A percentile compares a stretch with the other conserved stretches of the same genome.
These are phyloP conservation scores for Mus caroli DNA, from an alignment of 2,797 vertebrate species.

Conservation along the genomic window DNA sequence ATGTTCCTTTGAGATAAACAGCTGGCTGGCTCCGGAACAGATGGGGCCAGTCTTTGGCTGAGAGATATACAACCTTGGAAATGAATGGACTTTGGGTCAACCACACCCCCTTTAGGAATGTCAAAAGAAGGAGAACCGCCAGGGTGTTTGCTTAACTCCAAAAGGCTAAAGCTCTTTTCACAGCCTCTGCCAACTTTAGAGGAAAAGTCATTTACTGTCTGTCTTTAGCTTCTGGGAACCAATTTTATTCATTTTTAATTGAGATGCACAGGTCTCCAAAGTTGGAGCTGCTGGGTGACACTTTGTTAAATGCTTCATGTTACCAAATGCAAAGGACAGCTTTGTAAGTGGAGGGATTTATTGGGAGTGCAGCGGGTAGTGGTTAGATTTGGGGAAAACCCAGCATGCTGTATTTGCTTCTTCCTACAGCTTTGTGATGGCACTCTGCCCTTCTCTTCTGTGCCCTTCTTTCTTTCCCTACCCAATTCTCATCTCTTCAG, in stretches of 20 bases:
- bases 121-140: slow-evolving; percentile 48
- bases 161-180: background rate
- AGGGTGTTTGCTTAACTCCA: slow-evolving; percentile 72
- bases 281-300: slow-evolving; percentile 58
- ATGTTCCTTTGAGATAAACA: slow-evolving; percentile 72
- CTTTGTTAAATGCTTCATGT: slow-evolving; percentile 56
- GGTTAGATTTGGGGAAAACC: slow-evolving; percentile 67
- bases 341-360: slow-evolving; percentile 72
- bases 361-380: slow-evolving; percentile 50
- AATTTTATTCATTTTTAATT: slow-evolving; percentile 71
- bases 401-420: slow-evolving; percentile 21
- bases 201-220: slow-evolving; percentile 4
- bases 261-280: slow-evolving; percentile 54
- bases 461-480: background rate
- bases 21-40: slow-evolving; percentile 70
- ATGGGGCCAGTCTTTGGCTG: slow-evolving; percentile 70
- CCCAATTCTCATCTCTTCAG: background rate
- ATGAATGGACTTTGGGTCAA: slow-evolving; percentile 77
- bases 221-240: slow-evolving; percentile 17
- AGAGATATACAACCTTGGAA: slow-evolving; percentile 77
- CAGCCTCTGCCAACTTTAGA: background rate
- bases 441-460: background rate
- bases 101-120: slow-evolving; percentile 80
- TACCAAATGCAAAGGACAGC: slow-evolving; percentile 62
- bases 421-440: background rate